phyloP scores from a whole-genome alignment of 2,797 vertebrate species.

The Notoglanidium macrostoma region DNA sequence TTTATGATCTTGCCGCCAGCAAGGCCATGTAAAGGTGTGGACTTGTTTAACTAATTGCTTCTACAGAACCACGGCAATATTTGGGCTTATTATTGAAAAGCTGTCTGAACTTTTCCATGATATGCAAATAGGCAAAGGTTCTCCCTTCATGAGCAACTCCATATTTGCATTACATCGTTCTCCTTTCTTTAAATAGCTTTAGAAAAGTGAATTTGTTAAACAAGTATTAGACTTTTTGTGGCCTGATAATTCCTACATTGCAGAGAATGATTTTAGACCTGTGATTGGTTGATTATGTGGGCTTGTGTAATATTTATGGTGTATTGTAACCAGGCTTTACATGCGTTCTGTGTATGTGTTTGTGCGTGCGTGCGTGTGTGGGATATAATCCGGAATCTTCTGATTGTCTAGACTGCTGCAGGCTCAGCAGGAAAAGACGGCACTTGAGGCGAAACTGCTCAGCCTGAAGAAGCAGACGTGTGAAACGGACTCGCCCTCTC shows the following conservation, averaged over 20 bases:
- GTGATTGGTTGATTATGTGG: constrained; percentile 3
- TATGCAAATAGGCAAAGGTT: neutral
- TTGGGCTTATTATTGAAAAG: neutral
- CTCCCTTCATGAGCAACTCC: neutral
- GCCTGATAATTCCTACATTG: neutral
- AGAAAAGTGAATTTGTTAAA: constrained; percentile 1
- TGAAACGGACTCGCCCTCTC: constrained; percentile 60
- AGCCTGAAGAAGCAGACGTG: constrained; percentile 69
- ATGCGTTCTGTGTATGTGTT: neutral
- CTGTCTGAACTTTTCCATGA: neutral
- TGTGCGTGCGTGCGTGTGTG: constrained; percentile 21
- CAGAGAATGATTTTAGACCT: neutral
- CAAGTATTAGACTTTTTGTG: constrained; percentile 22
- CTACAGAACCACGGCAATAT: neutral
- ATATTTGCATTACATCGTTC: neutral
- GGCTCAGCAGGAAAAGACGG: constrained; percentile 81
- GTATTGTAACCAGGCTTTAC: constrained; percentile 12
- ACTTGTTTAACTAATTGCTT: constrained; percentile 25
- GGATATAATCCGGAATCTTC: constrained; percentile 30
- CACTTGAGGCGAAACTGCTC: constrained; percentile 78
- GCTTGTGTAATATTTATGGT: neutral
- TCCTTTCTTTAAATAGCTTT: neutral
- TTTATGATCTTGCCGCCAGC: neutral
- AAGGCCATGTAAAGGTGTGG: neutral
- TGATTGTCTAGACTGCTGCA: constrained; percentile 77